Conservation (phyloP, 2,797 vertebrate genomes). For the Notamacropus eugenii region DNA sequence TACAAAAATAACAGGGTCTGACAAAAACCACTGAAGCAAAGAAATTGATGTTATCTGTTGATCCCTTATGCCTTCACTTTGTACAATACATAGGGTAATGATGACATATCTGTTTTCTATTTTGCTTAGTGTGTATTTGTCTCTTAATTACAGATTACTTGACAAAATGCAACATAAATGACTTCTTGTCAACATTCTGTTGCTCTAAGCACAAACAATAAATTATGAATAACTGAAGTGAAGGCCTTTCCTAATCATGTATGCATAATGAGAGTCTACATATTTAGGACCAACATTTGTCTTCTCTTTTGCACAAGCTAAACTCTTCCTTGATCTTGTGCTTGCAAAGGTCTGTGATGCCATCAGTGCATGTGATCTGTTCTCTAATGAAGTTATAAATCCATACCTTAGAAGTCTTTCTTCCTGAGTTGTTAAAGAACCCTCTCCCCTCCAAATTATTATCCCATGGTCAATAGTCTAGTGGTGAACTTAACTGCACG, state of each 20-base stretch:
- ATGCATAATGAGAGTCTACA: conserved; percentile 48
- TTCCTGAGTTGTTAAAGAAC: neutral
- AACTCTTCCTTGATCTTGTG: neutral
- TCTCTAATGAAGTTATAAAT: neutral
- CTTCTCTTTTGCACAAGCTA: conserved; percentile 39
- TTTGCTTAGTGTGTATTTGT: conserved; percentile 74
- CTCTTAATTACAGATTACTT: conserved; percentile 82
- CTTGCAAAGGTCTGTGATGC: neutral
- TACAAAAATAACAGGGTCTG: conserved; percentile 32
- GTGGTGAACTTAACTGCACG: neutral
- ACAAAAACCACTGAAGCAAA: conserved; percentile 63
- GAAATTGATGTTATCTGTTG: conserved; percentile 70
- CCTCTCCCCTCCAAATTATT: neutral
- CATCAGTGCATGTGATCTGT: neutral
- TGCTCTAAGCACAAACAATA: conserved; percentile 80
- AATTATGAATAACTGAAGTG: conserved; percentile 77
- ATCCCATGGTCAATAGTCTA: neutral
- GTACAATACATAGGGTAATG: conserved; percentile 60
- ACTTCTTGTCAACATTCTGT: conserved; percentile 74
- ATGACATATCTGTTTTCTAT: conserved; percentile 73
- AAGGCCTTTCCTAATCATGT: conserved; percentile 69
- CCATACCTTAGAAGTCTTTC: neutral
- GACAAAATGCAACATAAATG: conserved; percentile 82
- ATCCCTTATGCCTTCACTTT: conserved; percentile 63
- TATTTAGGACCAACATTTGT: neutral